These are phyloP conservation scores for Slavum lentiscoides DNA, from an alignment of 2,888 invertebrate species.

Conservation along the genomic window DNA sequence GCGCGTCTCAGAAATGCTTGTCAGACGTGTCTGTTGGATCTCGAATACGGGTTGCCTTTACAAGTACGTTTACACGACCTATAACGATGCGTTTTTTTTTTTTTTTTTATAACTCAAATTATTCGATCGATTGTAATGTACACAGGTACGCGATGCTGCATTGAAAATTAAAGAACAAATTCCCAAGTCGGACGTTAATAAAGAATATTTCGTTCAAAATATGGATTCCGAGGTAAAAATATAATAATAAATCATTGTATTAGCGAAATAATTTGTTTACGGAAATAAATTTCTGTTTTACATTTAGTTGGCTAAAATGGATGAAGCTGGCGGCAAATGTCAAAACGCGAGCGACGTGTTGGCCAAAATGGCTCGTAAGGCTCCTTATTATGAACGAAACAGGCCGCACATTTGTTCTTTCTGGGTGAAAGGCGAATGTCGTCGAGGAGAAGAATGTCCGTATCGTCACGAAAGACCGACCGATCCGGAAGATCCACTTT, in stretches of 20 bases:
- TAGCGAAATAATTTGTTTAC: background rate
- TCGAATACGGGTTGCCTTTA: conserved; percentile 87
- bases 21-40: conserved; percentile 90
- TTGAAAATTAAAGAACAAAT: conserved; percentile 87
- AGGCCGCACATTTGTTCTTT: conserved; percentile 95
- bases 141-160: conserved; percentile 74
- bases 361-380: conserved; percentile 84
- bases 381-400: conserved; percentile 93
- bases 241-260: background rate
- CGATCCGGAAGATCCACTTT: conserved; percentile 94
- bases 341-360: conserved; percentile 81
- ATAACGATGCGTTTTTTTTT: background rate
- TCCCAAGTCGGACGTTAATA: conserved; percentile 92
- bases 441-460: conserved; percentile 94
- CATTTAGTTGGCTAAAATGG: conserved; percentile 56
- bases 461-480: conserved; percentile 95
- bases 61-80: conserved; percentile 66
- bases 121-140: background rate
- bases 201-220: conserved; percentile 91
- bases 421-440: conserved; percentile 98
- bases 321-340: conserved; percentile 70
- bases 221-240: conserved; percentile 63
- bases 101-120: background rate
- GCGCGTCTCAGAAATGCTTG: conserved; percentile 93
- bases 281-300: background rate